phyloP scores from a whole-genome alignment of 2,797 vertebrate species.

The Rhynchonycteris naso region DNA sequence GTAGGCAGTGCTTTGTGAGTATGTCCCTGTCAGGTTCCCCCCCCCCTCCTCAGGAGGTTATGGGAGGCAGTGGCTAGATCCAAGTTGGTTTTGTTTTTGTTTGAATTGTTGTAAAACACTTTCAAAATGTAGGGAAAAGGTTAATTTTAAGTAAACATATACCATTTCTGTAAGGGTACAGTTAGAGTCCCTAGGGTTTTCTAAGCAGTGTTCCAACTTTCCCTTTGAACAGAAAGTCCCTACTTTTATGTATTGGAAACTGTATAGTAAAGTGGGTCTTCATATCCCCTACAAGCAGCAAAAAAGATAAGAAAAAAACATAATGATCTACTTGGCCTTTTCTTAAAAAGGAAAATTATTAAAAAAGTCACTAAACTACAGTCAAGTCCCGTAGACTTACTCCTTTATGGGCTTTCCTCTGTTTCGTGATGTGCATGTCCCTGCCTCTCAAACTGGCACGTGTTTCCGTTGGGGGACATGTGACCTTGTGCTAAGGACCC shows the following conservation, averaged over 20 bases:
- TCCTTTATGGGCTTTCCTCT: neutral
- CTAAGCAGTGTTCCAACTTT: neutral
- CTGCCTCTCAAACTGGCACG: neutral
- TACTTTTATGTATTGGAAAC: neutral
- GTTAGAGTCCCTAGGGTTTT: neutral
- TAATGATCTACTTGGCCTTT: neutral
- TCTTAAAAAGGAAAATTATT: neutral
- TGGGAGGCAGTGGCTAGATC: neutral
- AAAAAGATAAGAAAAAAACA: neutral
- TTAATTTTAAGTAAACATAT: neutral
- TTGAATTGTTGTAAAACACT: neutral
- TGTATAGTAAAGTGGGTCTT: neutral
- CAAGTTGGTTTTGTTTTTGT: neutral
- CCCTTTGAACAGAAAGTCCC: neutral
- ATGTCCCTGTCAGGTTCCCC: neutral
- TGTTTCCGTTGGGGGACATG: neutral
- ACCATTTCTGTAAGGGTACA: neutral
- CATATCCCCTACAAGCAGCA: neutral
- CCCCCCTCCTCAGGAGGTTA: neutral
- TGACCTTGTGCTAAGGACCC: neutral
- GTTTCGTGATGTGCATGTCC: neutral
- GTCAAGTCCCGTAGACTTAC: neutral
- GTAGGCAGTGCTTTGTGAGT: neutral
- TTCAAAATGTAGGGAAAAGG: neutral
- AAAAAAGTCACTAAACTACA: neutral